Conservation (phyloP, 2,797 vertebrate species). For the Carduelis carduelis region DNA sequence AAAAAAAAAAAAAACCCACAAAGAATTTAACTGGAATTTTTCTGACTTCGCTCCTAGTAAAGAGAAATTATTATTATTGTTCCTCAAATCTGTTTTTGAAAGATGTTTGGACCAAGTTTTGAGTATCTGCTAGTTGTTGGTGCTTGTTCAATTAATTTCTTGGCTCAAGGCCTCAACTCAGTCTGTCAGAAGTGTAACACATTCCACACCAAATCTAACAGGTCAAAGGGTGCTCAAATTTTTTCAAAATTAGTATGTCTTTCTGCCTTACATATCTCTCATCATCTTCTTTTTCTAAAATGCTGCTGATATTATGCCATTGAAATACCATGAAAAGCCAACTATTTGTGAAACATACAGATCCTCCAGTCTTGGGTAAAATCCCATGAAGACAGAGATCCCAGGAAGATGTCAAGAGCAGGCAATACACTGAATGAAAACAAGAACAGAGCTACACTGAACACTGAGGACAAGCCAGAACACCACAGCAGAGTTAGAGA, state of each 20-base stretch:
- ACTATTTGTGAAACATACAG: background rate
- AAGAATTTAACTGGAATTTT: conserved; percentile 70
- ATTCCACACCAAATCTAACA: background rate
- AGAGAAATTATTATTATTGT: conserved; percentile 47
- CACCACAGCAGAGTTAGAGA: background rate
- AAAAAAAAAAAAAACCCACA: background rate
- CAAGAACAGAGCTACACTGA: background rate
- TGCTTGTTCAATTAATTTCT: background rate
- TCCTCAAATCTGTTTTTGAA: conserved; percentile 22
- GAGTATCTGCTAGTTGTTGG: background rate
- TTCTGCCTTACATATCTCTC: background rate
- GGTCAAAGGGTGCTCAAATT: background rate
- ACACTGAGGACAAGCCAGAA: background rate
- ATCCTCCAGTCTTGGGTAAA: background rate
- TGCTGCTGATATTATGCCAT: background rate
- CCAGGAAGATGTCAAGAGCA: background rate
- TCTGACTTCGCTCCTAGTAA: conserved; percentile 61
- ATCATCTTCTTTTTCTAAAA: background rate
- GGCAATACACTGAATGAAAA: background rate
- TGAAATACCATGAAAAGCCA: background rate
- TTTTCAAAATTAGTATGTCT: background rate
- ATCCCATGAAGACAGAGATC: background rate
- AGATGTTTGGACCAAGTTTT: background rate
- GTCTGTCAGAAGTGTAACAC: background rate
- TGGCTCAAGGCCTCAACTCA: background rate